phyloP scores from a whole-genome alignment of 2,797 vertebrate genomes.

The Propithecus perrieri region DNA sequence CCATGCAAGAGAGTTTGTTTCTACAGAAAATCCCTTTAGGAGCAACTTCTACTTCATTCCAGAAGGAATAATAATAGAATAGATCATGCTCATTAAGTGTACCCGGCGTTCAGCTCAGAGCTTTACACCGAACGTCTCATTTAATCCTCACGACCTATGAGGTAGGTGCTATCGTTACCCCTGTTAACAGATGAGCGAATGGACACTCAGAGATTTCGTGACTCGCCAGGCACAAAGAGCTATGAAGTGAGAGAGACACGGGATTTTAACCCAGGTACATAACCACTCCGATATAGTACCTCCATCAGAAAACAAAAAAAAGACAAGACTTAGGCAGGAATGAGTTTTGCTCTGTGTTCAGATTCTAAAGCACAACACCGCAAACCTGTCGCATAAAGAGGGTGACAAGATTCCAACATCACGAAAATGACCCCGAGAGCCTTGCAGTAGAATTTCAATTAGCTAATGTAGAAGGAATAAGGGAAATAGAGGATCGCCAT shows the following conservation, averaged over 20 bases:
- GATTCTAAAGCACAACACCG: neutral
- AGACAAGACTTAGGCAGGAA: neutral
- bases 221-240: neutral
- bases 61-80: neutral
- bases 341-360: neutral
- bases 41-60: neutral
- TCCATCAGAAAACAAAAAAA: neutral
- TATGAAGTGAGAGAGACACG: neutral
- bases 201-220: neutral
- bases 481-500: neutral
- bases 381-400: neutral
- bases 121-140: neutral
- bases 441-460: neutral
- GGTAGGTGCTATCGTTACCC: neutral
- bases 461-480: neutral
- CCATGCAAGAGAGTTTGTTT: neutral
- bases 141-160: neutral
- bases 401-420: neutral
- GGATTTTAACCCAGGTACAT: neutral
- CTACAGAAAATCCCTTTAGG: neutral
- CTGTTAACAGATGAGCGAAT: neutral
- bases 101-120: neutral
- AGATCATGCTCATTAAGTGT: neutral
- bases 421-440: neutral
- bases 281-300: neutral